These are phyloP conservation scores for Smittia sp. DNA, from an alignment of 2,888 invertebrate species.

Conservation along the genomic window DNA sequence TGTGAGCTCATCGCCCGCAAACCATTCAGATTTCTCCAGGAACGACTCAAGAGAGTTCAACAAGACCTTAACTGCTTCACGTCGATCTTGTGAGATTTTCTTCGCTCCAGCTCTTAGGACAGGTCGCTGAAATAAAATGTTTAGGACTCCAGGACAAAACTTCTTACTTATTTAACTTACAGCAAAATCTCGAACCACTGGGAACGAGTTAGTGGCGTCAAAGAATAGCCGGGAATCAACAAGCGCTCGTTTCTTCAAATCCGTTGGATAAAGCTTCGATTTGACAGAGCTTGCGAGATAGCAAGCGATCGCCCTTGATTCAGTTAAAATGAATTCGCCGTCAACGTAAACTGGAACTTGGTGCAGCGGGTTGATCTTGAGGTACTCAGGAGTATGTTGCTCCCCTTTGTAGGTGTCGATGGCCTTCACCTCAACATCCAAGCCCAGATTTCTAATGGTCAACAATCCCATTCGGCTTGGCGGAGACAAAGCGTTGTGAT, in stretches of 20 bases:
- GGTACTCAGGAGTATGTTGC: constrained; percentile 22
- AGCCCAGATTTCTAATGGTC: constrained; percentile 59
- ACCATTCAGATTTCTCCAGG: constrained; percentile 50
- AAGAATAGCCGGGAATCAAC: constrained; percentile 31
- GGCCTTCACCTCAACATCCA: constrained; percentile 54
- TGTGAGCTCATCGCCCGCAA: constrained; percentile 53
- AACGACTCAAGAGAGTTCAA: constrained; percentile 49
- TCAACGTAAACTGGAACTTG: constrained; percentile 30
- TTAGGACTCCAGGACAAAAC: too few relatives aligned
- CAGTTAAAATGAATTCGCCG: constrained; percentile 25
- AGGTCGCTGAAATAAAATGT: constrained; percentile 57
- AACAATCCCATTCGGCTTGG: constrained; percentile 63
- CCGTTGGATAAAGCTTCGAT: constrained; percentile 14
- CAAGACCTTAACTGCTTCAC: constrained; percentile 46
- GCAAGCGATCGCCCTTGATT: constrained; percentile 21
- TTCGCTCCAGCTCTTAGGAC: constrained; percentile 53
- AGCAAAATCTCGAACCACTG: constrained; percentile 27
- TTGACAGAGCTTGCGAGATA: neutral
- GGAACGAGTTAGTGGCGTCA: constrained; percentile 37
- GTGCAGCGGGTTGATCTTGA: constrained; percentile 29
- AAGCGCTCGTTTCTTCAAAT: constrained; percentile 23
- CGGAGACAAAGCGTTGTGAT: constrained; percentile 62
- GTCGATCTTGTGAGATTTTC: constrained; percentile 3
- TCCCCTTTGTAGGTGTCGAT: constrained; percentile 32
- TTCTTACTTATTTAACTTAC: neutral